A percentile compares a stretch with the other conserved stretches of the same genome.
phyloP scores from a whole-genome alignment of 2,888 invertebrate species.

The Philonicus albiceps region DNA sequence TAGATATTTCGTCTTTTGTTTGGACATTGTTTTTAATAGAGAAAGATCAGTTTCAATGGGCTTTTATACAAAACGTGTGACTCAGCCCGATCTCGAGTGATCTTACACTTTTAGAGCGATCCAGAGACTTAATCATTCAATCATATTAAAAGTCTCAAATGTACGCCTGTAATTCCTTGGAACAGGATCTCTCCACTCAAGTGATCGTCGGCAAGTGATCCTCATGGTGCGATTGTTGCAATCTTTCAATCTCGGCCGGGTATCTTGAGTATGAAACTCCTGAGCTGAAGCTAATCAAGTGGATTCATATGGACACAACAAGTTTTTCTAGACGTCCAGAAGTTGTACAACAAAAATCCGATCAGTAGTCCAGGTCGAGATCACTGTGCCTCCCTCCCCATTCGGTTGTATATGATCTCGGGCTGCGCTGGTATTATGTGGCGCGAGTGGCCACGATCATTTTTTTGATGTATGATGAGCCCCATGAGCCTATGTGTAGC shows the following conservation, averaged over 20 bases:
- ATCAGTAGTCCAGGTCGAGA: slow-evolving; percentile 10
- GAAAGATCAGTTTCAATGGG: background rate
- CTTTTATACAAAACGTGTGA: background rate
- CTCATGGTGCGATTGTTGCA: background rate
- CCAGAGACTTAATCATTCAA: background rate
- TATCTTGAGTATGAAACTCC: background rate
- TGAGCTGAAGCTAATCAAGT: background rate
- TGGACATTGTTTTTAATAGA: background rate
- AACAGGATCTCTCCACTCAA: background rate
- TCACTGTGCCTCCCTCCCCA: background rate
- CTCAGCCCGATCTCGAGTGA: background rate
- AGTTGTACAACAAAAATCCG: slow-evolving; percentile 29
- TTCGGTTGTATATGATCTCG: background rate
- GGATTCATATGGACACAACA: slow-evolving; percentile 22
- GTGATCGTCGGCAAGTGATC: background rate
- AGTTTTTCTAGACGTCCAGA: slow-evolving; percentile 29
- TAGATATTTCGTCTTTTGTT: background rate
- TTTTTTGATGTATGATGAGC: slow-evolving; percentile 19
- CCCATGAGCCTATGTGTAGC: background rate
- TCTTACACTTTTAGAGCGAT: background rate
- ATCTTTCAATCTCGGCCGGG: background rate
- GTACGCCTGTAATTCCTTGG: background rate
- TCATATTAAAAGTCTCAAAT: background rate
- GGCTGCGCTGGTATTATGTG: background rate
- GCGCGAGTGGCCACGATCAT: background rate